Percentiles rank a stretch among this genome's conserved stretches.
These are phyloP conservation scores for Ataeniobius toweri DNA, from an alignment of 2,797 vertebrate species.

Conservation along the genomic window DNA sequence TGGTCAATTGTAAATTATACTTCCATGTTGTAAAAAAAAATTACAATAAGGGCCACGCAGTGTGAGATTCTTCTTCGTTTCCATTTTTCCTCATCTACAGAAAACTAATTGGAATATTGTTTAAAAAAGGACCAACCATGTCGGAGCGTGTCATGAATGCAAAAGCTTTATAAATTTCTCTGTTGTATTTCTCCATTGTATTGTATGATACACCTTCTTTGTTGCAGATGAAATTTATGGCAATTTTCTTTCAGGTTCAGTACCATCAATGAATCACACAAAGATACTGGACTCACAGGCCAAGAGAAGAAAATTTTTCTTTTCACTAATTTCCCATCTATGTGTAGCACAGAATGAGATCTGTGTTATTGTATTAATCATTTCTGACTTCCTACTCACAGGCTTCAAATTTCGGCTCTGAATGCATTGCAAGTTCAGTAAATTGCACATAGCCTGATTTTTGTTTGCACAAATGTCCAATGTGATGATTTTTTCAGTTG, in stretches of 20 bases:
- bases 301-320: slow-evolving; percentile 53
- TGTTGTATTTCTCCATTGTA: slow-evolving; percentile 23
- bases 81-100: slow-evolving; percentile 26
- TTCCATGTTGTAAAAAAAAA: slow-evolving; percentile 23
- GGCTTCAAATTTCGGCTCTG: slow-evolving; percentile 34
- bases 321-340: slow-evolving; percentile 58
- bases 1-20: slow-evolving; percentile 31
- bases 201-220: slow-evolving; percentile 53
- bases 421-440: slow-evolving; percentile 30
- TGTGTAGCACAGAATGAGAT: slow-evolving; percentile 46
- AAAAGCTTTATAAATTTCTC: slow-evolving; percentile 57
- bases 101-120: slow-evolving; percentile 57
- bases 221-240: slow-evolving; percentile 54
- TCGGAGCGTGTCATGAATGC: slow-evolving; percentile 40
- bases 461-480: slow-evolving; percentile 38
- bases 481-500: slow-evolving; percentile 45
- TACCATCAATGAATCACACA: slow-evolving; percentile 60
- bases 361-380: slow-evolving; percentile 60
- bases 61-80: slow-evolving; percentile 21
- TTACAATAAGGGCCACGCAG: slow-evolving; percentile 31
- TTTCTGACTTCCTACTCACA: slow-evolving; percentile 30
- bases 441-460: slow-evolving; percentile 36
- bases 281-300: slow-evolving; percentile 28
- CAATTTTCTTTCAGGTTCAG: slow-evolving; percentile 51
- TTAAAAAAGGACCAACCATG: slow-evolving; percentile 44